These are phyloP conservation scores for Hydrotaea diabolus DNA, from an alignment of 2,888 invertebrate species.

Conservation along the genomic window DNA sequence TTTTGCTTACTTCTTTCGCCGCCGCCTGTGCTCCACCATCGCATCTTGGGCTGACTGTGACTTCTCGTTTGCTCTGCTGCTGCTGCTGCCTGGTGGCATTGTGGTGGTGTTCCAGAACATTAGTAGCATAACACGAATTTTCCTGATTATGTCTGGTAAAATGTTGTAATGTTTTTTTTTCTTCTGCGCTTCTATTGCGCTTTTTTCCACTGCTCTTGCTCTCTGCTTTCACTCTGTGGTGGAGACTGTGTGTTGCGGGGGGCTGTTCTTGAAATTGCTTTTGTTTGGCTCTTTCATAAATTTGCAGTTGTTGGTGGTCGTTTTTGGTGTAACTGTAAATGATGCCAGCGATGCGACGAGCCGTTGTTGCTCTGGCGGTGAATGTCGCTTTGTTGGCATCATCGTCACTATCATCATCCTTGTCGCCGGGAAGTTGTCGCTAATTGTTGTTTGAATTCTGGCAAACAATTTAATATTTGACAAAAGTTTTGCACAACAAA, in stretches of 20 bases:
- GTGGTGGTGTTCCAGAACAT: conserved; percentile 48
- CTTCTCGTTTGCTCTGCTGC: too few species aligned
- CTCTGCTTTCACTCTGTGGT: not conserved
- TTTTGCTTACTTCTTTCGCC: not conserved
- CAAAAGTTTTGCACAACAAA: conserved; percentile 1
- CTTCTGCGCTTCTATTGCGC: not conserved
- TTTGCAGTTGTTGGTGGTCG: not conserved
- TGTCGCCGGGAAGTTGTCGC: not conserved
- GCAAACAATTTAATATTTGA: conserved; percentile 41
- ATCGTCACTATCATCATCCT: conserved; percentile 18
- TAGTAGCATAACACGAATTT: conserved; percentile 46
- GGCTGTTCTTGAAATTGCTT: not conserved
- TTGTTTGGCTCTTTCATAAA: conserved; percentile 2
- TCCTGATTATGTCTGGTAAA: conserved; percentile 48
- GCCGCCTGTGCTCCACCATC: not conserved
- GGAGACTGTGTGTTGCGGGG: too few species aligned
- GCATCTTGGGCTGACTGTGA: not conserved
- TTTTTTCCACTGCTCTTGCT: not conserved
- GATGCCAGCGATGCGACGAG: conserved; percentile 21
- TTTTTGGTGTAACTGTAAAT: conserved; percentile 34
- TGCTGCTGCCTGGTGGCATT: too few species aligned
- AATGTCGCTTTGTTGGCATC: conserved; percentile 19
- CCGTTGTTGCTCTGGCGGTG: not conserved
- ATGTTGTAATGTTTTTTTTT: conserved; percentile 29
- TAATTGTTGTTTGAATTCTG: conserved; percentile 58